These are phyloP conservation scores for Mus spicilegus DNA, from an alignment of 2,113 vertebrate species.

Conservation along the genomic window DNA sequence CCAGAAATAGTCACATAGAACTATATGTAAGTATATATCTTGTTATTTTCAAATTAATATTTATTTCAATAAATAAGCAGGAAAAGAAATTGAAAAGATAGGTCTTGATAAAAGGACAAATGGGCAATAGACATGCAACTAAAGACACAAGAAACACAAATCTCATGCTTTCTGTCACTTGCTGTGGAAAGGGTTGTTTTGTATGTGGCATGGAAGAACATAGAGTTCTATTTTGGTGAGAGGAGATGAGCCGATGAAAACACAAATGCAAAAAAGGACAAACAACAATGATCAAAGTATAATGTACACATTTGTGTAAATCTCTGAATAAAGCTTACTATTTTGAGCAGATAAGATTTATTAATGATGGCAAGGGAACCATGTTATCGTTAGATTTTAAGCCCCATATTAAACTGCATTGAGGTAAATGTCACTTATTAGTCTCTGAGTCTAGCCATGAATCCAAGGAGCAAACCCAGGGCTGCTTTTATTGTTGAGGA, in stretches of 20 bases:
- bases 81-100: neutral
- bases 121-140: neutral
- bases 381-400: neutral
- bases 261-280: neutral
- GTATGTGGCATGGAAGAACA: neutral
- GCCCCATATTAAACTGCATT: neutral
- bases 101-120: no score
- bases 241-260: neutral
- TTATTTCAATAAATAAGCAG: neutral
- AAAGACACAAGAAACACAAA: neutral
- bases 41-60: neutral
- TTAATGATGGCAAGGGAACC: neutral
- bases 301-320: neutral
- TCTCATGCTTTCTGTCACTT: neutral
- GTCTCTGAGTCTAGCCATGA: neutral
- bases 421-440: neutral
- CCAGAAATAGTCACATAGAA: neutral
- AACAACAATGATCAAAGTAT: neutral
- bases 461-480: neutral
- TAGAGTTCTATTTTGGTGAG: neutral
- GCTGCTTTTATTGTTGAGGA: neutral
- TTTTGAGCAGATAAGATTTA: neutral
- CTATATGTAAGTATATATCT: neutral
- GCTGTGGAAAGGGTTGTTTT: neutral
- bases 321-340: neutral